phyloP scores from a whole-genome alignment of 1,140 invertebrate genomes.

The Aethina tumida region DNA sequence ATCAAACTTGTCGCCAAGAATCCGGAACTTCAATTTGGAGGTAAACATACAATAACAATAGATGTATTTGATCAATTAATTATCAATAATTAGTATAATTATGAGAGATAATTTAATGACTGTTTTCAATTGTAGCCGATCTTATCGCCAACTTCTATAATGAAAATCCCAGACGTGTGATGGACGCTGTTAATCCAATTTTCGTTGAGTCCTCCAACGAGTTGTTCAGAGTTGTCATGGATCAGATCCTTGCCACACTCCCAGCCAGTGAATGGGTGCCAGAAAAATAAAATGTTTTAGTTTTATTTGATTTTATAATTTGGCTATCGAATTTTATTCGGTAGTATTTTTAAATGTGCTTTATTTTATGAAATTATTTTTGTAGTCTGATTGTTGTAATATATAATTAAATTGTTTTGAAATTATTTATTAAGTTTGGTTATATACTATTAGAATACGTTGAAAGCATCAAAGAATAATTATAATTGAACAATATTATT shows the following conservation, averaged over 20 bases:
- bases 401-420: no score
- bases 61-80: not conserved
- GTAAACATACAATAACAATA: slow-evolving; percentile 24
- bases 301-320: slow-evolving; percentile 4
- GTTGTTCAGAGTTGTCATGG: slow-evolving; percentile 24
- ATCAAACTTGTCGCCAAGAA: slow-evolving; percentile 42
- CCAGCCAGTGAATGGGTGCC: slow-evolving; percentile 30
- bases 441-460: no score
- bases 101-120: not conserved
- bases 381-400: no score
- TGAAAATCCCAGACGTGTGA: slow-evolving; percentile 52
- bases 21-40: slow-evolving; percentile 35
- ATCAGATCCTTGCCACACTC: slow-evolving; percentile 27
- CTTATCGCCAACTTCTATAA: slow-evolving; percentile 50
- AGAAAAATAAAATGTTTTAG: slow-evolving; percentile 17
- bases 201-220: slow-evolving; percentile 54
- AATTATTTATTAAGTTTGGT: no score
- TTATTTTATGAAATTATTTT: no score
- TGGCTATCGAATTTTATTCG: no score
- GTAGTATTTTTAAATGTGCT: no score
- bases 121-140: slow-evolving; percentile 25
- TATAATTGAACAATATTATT: no score
- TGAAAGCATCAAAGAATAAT: no score
- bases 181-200: slow-evolving; percentile 60
- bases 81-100: not conserved